Evolutionary conservation across 2,888 invertebrate genomes (phyloP), one percentile per base, ranked within the genome.

Genomic region (Polyommatus icarus): DNA sequence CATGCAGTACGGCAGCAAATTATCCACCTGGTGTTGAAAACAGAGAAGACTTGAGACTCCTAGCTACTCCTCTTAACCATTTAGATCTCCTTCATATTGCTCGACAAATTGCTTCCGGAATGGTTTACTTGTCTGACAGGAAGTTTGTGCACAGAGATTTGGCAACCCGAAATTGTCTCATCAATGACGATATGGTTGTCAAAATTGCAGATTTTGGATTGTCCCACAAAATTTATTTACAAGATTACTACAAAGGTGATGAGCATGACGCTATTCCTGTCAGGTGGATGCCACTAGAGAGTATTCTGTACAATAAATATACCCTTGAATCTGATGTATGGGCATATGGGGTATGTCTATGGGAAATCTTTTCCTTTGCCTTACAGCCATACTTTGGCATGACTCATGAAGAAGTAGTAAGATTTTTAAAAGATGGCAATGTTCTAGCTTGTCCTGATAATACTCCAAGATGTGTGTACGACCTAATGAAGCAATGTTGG

Each of bases 171-270:
- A 99, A 99, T 92, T 99, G 99, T 90, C 95, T 99, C 57, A 98
- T 99, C 83, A 97, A 98, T 90, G 98, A 98, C 87, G 96, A 97
- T 82, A 98, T 99, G 97, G 96, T 97, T 76, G 99, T 99, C 0
- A 99, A 99, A 95, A 99, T 99, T 85, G 98, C 99, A 18, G 99
- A 99, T 91, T 99, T 99, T 94, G 99, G 99, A 36, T 93, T 99
- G 59, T 99, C 99, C 18, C 98, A 99, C 88, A 98, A 98, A 93
- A 98, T 99, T 87, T 98, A 99, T 92, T 93, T 98, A 82, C 97
- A 98, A 94, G 98, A 98, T 89, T 99, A 99, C 88, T 99, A 99
- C 89, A 98, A 98, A 90, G 99, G 99, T 15, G 97, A 98, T 89
- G 98, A 98, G 86, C 97, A 98, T 87, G 98, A 98, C 91, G 99